phyloP scores from a whole-genome alignment of 2,888 invertebrate genomes.

The Acanthococcus lagerstroemiae region DNA sequence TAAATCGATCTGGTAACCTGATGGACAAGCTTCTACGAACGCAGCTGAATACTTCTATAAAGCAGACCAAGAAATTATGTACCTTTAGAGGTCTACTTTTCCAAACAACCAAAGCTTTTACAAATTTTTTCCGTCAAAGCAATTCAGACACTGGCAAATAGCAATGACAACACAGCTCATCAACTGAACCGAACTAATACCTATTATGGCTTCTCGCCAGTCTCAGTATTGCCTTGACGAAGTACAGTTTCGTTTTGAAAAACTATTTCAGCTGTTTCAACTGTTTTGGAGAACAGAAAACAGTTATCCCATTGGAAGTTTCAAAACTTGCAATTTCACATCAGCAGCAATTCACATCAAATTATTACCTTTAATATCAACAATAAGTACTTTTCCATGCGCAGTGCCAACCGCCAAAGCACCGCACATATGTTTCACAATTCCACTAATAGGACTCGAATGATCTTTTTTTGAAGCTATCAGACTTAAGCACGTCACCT shows the following conservation, averaged over 20 bases:
- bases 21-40: background rate
- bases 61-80: too few relatives aligned
- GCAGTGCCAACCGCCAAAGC: constrained; percentile 14
- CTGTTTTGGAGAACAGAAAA: background rate
- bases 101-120: too few relatives aligned
- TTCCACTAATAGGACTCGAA: constrained; percentile 7
- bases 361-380: constrained; percentile 25
- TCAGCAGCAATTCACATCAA: constrained; percentile 5
- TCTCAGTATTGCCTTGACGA: too few relatives aligned
- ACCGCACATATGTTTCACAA: constrained; percentile 22
- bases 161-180: too few relatives aligned
- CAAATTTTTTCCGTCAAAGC: too few relatives aligned
- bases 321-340: too few relatives aligned
- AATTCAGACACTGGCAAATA: too few relatives aligned
- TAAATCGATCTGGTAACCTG: constrained; percentile 1
- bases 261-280: background rate
- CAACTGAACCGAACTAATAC: too few relatives aligned
- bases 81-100: too few relatives aligned
- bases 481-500: constrained; percentile 21
- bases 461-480: constrained; percentile 15
- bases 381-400: constrained; percentile 13
- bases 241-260: too few relatives aligned
- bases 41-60: constrained; percentile 7
- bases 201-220: too few relatives aligned
- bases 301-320: background rate